phyloP scores from a whole-genome alignment of 2,797 vertebrate species.

The Phoebastria nigripes region DNA sequence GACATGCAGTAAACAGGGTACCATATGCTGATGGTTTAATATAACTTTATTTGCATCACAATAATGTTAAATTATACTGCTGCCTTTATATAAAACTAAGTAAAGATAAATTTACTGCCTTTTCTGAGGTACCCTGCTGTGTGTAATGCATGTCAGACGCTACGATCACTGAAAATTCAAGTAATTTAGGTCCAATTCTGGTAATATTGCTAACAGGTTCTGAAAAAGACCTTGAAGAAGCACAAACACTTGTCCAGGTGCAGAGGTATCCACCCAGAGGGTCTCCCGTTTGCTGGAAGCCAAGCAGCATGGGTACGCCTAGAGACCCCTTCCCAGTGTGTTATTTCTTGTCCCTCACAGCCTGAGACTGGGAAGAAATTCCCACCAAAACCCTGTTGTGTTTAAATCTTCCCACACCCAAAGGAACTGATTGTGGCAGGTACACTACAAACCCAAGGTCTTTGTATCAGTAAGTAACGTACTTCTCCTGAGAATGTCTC shows the following conservation, averaged over 20 bases:
- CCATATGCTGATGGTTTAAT: neutral
- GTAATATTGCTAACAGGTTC: neutral
- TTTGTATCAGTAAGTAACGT: neutral
- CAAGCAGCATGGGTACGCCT: fast-evolving
- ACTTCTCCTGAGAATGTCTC: neutral
- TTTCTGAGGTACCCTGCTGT: neutral
- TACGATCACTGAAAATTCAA: neutral
- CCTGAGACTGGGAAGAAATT: neutral
- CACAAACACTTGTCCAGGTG: fast-evolving
- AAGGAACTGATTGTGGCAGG: neutral
- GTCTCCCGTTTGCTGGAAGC: neutral
- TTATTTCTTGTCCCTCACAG: neutral
- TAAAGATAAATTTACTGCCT: neutral
- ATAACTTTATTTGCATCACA: neutral
- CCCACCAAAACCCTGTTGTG: too few relatives aligned
- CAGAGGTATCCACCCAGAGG: neutral
- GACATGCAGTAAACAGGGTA: neutral
- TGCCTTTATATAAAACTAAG: neutral
- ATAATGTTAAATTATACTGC: neutral
- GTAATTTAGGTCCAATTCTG: neutral
- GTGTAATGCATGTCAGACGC: fast-evolving
- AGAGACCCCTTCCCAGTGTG: neutral
- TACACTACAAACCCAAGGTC: too few relatives aligned
- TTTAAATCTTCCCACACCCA: neutral
- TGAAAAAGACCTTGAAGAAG: neutral